phyloP scores from a whole-genome alignment of 1,140 invertebrate genomes.

The Pentalonia nigronervosa region DNA sequence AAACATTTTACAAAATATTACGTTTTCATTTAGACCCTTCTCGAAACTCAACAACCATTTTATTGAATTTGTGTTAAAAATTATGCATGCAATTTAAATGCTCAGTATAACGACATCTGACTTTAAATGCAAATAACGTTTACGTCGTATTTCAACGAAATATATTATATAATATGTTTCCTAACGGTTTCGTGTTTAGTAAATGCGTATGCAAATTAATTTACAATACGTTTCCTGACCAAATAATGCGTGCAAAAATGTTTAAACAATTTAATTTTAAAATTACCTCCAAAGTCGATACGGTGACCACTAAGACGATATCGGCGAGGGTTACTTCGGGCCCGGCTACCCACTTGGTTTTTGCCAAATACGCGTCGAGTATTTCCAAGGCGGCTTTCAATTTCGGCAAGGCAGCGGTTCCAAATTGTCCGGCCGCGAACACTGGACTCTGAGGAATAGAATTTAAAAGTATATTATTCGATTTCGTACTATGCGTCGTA shows the following conservation, averaged over 20 bases:
- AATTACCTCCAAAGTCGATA: constrained; percentile 39
- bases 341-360: constrained; percentile 28
- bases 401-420: constrained; percentile 35
- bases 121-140: not conserved
- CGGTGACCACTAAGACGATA: not conserved
- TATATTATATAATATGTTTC: not conserved
- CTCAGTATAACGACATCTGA: not conserved
- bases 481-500: no score
- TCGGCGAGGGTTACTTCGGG: constrained; percentile 36
- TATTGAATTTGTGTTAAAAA: not conserved
- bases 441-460: not conserved
- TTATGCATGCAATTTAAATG: not conserved
- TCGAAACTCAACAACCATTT: not conserved
- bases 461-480: not conserved
- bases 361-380: constrained; percentile 14
- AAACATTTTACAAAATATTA: no score
- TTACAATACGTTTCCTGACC: not conserved
- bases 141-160: not conserved
- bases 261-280: not conserved
- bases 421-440: not conserved
- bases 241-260: not conserved
- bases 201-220: not conserved
- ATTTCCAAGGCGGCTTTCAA: constrained; percentile 34
- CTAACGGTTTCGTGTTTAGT: not conserved
- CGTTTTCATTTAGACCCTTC: not conserved